These are phyloP conservation scores for Hippocampus zosterae DNA, from an alignment of 2,113 vertebrate genomes.

Conservation along the genomic window DNA sequence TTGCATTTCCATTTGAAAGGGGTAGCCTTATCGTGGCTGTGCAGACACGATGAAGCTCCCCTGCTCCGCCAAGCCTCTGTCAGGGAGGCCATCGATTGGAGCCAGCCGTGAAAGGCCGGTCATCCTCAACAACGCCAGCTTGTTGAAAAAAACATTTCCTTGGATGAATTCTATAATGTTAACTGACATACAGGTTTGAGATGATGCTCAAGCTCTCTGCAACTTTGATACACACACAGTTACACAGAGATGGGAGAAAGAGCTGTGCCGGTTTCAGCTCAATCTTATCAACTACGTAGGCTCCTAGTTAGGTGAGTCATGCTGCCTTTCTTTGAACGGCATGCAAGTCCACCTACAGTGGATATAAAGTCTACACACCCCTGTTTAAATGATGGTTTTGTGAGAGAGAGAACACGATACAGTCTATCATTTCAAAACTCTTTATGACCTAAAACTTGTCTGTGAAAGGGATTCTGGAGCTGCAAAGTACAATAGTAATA, in stretches of 20 bases:
- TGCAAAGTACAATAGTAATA: no score
- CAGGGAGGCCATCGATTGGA: slow-evolving; percentile 63
- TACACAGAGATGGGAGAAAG: slow-evolving; percentile 38
- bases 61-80: slow-evolving; percentile 42
- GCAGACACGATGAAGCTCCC: slow-evolving; percentile 47
- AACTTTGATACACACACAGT: slow-evolving; percentile 24
- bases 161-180: slow-evolving; percentile 57
- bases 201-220: slow-evolving; percentile 15
- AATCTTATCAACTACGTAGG: slow-evolving; percentile 43
- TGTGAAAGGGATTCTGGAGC: background rate
- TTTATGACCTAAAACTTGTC: no score
- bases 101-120: slow-evolving; percentile 62
- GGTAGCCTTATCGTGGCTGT: slow-evolving; percentile 49
- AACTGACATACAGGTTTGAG: slow-evolving; percentile 47
- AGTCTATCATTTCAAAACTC: background rate
- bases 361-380: background rate
- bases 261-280: slow-evolving; percentile 47
- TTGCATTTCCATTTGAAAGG: slow-evolving; percentile 58
- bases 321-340: slow-evolving; percentile 53
- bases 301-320: slow-evolving; percentile 54
- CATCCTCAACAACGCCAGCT: slow-evolving; percentile 58
- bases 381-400: background rate
- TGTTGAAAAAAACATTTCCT: slow-evolving; percentile 63
- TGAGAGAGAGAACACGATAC: background rate
- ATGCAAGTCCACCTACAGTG: slow-evolving; percentile 50